Percentiles rank a stretch among this genome's conserved stretches.
Conservation (phyloP, 2,888 invertebrate genomes). For the Mactromeris polynyma region DNA sequence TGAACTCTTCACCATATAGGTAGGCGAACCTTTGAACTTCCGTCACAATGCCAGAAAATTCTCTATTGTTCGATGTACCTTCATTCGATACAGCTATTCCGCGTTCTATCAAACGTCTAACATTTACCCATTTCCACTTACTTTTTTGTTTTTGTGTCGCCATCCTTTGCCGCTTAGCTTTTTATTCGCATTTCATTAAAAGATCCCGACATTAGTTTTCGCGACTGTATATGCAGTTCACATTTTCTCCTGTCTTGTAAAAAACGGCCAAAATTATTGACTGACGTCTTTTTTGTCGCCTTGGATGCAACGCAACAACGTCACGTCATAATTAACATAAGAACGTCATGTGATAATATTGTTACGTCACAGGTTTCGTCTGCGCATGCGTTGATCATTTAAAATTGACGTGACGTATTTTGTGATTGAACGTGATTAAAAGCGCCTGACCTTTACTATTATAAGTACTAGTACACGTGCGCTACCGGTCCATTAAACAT, state of each 20-base stretch:
- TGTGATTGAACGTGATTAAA: too few species aligned
- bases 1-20: conserved; percentile 34
- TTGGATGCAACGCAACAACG: background rate
- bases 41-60: background rate
- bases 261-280: background rate
- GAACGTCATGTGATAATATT: background rate
- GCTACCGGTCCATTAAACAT: too few species aligned
- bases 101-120: conserved; percentile 6
- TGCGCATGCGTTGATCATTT: background rate
- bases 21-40: conserved; percentile 13
- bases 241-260: background rate
- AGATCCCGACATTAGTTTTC: background rate
- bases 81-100: background rate
- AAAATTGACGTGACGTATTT: too few species aligned
- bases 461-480: too few species aligned
- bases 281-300: background rate
- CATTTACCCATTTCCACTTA: background rate
- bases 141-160: background rate
- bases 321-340: background rate
- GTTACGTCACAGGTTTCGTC: background rate
- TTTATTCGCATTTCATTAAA: background rate
- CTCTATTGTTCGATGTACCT: background rate
- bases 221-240: background rate
- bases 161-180: background rate
- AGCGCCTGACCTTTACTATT: too few species aligned